These are phyloP conservation scores for Sminthurides bifidus DNA, from an alignment of 1,140 invertebrate genomes.

Conservation along the genomic window DNA sequence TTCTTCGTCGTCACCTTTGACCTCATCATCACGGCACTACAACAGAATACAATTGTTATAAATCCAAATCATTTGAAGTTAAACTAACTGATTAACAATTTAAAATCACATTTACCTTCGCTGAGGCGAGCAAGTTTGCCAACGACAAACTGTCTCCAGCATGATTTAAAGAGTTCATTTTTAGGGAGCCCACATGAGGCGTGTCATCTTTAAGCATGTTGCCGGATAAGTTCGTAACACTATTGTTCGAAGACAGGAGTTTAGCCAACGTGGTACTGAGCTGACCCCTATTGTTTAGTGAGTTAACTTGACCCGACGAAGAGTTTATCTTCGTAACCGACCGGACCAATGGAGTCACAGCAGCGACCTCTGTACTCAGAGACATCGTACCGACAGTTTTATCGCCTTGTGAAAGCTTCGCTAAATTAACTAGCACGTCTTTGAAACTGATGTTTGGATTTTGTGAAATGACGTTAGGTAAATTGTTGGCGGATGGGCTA, in stretches of 20 bases:
- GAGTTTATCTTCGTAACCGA: slow-evolving; percentile 4
- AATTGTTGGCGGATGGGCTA: too few species aligned
- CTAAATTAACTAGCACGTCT: slow-evolving; percentile 63
- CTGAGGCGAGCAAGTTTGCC: slow-evolving; percentile 47
- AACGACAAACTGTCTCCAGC: slow-evolving; percentile 40
- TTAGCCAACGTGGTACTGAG: slow-evolving; percentile 21
- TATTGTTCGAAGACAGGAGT: slow-evolving; percentile 13
- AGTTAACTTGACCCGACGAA: background rate
- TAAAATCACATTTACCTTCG: slow-evolving; percentile 43
- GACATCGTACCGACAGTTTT: slow-evolving; percentile 5
- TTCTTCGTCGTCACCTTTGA: slow-evolving; percentile 17
- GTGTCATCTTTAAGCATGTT: too few species aligned
- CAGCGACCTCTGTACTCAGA: too few species aligned
- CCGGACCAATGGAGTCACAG: too few species aligned
- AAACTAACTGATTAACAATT: background rate
- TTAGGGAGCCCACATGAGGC: too few species aligned
- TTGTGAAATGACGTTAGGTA: background rate
- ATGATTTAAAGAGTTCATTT: slow-evolving; percentile 8
- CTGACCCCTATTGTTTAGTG: slow-evolving; percentile 10
- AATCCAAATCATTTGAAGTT: background rate
- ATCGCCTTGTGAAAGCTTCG: slow-evolving; percentile 45
- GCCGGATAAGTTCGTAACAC: slow-evolving; percentile 4
- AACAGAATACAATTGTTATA: background rate
- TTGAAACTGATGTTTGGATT: slow-evolving; percentile 47
- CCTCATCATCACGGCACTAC: slow-evolving; percentile 17